These are phyloP conservation scores for Sminthurinus signatus DNA, from an alignment of 1,140 invertebrate species.

Conservation along the genomic window DNA sequence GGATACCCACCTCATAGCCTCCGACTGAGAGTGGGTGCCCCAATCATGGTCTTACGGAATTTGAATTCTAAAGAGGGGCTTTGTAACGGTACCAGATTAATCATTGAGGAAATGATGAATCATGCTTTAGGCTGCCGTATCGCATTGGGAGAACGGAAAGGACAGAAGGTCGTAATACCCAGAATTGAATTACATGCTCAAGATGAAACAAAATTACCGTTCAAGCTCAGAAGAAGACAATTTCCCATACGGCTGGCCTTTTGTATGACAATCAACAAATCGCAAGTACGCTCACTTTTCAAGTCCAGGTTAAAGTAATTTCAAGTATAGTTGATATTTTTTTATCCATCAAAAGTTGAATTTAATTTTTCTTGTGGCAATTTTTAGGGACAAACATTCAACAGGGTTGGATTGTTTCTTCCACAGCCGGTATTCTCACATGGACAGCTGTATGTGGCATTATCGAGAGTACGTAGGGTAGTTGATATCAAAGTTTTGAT, in stretches of 20 bases:
- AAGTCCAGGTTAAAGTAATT: too few relatives aligned
- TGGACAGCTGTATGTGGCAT: slow-evolving; percentile 44
- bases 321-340: too few relatives aligned
- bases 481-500: too few relatives aligned
- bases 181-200: slow-evolving; percentile 3
- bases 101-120: slow-evolving; percentile 21
- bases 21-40: slow-evolving; percentile 44
- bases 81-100: slow-evolving; percentile 46
- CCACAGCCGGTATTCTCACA: slow-evolving; percentile 37
- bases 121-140: neutral
- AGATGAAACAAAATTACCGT: too few relatives aligned
- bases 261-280: slow-evolving; percentile 47
- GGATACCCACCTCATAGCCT: slow-evolving; percentile 46
- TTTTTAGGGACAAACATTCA: slow-evolving; percentile 42
- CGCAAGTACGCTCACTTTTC: too few relatives aligned
- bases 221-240: slow-evolving; percentile 43
- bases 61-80: slow-evolving; percentile 42
- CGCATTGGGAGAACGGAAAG: neutral
- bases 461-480: slow-evolving; percentile 28
- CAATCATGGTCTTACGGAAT: slow-evolving; percentile 47
- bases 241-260: slow-evolving; percentile 47
- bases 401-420: slow-evolving; percentile 38
- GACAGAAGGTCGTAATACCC: slow-evolving; percentile 14
- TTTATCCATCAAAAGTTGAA: too few relatives aligned
- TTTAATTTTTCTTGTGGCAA: too few relatives aligned